phyloP scores from a whole-genome alignment of 2,888 invertebrate species.

The Caenorhabditis sp. region DNA sequence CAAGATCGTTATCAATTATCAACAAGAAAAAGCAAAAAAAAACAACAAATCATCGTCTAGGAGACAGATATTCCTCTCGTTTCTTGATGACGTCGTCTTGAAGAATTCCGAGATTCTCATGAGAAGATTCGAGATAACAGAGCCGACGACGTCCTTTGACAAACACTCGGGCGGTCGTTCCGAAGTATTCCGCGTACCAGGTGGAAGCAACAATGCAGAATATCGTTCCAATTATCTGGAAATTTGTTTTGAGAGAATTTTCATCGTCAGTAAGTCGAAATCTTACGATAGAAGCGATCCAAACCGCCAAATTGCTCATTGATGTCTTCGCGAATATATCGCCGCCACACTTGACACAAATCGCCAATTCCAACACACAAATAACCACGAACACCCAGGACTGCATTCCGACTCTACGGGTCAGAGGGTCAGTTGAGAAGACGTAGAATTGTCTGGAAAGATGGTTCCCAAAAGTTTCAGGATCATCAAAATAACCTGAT shows the following conservation, averaged over 20 bases:
- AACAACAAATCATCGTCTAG: slow-evolving; percentile 8
- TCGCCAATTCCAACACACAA: slow-evolving; percentile 78
- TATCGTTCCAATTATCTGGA: slow-evolving; percentile 90
- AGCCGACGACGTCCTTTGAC: slow-evolving; percentile 75
- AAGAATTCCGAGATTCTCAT: slow-evolving; percentile 81
- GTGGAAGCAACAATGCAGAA: slow-evolving; percentile 87
- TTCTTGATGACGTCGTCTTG: slow-evolving; percentile 77
- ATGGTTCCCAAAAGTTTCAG: background rate
- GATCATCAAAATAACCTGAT: slow-evolving; percentile 88
- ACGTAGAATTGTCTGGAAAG: slow-evolving; percentile 94
- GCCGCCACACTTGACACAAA: slow-evolving; percentile 81
- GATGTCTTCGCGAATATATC: slow-evolving; percentile 73
- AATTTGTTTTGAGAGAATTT: slow-evolving; percentile 16
- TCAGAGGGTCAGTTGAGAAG: slow-evolving; percentile 96
- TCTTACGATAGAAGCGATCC: slow-evolving; percentile 75
- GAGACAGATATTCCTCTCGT: slow-evolving; percentile 63
- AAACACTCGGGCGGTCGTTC: slow-evolving; percentile 73
- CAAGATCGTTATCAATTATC: background rate
- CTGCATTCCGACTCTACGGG: slow-evolving; percentile 97
- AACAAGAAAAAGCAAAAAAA: slow-evolving; percentile 12
- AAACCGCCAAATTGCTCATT: slow-evolving; percentile 67
- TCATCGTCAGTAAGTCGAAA: background rate
- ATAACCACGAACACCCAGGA: slow-evolving; percentile 95
- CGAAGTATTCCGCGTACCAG: slow-evolving; percentile 58
- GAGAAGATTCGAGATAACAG: slow-evolving; percentile 81